Evolutionary conservation across 1,140 invertebrate species (phyloP).

Genomic region (Nephotettix cincticeps): DNA sequence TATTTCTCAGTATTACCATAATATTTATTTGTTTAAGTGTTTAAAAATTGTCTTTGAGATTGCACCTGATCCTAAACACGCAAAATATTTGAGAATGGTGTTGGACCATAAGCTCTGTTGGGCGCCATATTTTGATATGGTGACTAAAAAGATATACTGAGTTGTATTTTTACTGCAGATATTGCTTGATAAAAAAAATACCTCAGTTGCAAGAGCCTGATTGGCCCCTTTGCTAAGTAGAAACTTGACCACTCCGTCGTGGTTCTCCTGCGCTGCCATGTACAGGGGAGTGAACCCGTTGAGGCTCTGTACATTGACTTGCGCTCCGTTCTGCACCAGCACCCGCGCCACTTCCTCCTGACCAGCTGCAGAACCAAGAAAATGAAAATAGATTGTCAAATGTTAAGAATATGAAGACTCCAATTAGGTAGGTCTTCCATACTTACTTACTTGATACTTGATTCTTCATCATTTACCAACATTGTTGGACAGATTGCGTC

Average conservation of each 20-base stretch:
- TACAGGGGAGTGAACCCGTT: constrained; percentile 98
- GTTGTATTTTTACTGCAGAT: background rate
- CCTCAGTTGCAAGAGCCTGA: constrained; percentile 95
- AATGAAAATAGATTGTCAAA: background rate
- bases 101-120: no score
- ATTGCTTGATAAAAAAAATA: constrained; percentile 46
- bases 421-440: no score
- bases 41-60: no score
- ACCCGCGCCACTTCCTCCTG: constrained; percentile 93
- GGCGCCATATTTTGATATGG: no score
- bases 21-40: no score
- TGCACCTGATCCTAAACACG: no score
- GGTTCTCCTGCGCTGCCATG: constrained; percentile 99
- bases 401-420: background rate
- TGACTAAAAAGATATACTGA: no score
- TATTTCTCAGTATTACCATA: no score
- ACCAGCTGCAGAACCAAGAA: constrained; percentile 64
- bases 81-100: no score
- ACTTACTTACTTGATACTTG: no score
- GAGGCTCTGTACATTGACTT: constrained; percentile 95
- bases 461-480: no score
- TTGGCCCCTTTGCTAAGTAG: constrained; percentile 92
- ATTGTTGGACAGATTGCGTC: no score
- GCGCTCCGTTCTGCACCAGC: constrained; percentile 84
- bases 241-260: constrained; percentile 91